Conservation (phyloP, 2,797 vertebrate species). For the Caiman crocodilus region DNA sequence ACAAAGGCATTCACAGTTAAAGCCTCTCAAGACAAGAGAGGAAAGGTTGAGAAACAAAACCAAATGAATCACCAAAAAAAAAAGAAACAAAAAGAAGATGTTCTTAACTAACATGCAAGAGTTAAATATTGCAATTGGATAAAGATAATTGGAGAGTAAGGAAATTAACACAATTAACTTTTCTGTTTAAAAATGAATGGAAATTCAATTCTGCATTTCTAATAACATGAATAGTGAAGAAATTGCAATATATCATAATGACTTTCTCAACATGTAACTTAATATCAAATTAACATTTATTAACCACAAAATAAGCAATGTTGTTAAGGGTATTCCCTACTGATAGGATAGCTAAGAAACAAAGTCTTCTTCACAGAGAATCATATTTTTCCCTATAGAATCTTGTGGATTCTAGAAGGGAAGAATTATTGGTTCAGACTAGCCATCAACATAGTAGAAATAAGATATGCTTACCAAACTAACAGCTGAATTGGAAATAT, state of each 20-base stretch:
- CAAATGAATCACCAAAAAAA: background rate
- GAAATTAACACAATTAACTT: conserved; percentile 18
- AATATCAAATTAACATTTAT: conserved; percentile 30
- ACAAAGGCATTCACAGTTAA: background rate
- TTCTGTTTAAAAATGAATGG: conserved; percentile 25
- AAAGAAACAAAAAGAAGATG: background rate
- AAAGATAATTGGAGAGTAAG: conserved; percentile 37
- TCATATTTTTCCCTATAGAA: no score
- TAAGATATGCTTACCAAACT: background rate
- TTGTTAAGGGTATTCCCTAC: conserved; percentile 1
- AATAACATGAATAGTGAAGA: conserved; percentile 10
- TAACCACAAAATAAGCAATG: conserved; percentile 21
- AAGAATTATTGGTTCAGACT: background rate
- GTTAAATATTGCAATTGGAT: conserved; percentile 34
- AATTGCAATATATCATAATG: background rate
- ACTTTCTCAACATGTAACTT: background rate
- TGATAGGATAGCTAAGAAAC: background rate
- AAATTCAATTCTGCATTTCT: conserved; percentile 34
- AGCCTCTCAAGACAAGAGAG: background rate
- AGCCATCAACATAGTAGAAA: conserved; percentile 16
- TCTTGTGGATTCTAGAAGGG: background rate
- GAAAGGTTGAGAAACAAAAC: background rate
- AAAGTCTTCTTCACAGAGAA: background rate
- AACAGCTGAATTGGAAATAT: background rate
- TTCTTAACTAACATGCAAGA: background rate